Evolutionary conservation across 1,140 invertebrate species (phyloP).

Genomic region (Heliconius himera): DNA sequence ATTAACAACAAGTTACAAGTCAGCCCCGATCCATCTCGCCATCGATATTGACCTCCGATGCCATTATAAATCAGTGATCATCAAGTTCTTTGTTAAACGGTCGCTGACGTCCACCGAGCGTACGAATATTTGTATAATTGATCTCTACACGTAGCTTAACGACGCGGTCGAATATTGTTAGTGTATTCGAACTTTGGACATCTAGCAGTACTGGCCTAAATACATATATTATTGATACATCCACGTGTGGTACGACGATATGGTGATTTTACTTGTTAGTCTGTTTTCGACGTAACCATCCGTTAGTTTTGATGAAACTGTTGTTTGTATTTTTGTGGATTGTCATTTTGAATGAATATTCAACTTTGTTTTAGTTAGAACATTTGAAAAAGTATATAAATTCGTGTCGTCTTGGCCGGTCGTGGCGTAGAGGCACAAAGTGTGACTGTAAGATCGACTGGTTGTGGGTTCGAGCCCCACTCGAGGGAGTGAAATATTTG

Average conservation of each 20-base stretch:
- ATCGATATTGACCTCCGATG: background rate
- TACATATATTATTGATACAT: background rate
- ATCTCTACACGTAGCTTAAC: conserved; percentile 16
- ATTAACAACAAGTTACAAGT: conserved; percentile 16
- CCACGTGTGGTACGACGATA: background rate
- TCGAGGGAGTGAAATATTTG: too few species aligned
- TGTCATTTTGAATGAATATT: too few species aligned
- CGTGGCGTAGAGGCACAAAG: too few species aligned
- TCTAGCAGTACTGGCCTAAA: background rate
- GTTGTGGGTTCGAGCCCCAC: too few species aligned
- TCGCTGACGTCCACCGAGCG: background rate
- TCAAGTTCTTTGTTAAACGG: conserved; percentile 22
- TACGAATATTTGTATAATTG: conserved; percentile 19
- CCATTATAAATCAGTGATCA: conserved; percentile 25
- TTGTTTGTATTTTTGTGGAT: too few species aligned
- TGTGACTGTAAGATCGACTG: too few species aligned
- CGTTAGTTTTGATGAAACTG: too few species aligned
- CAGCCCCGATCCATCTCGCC: background rate
- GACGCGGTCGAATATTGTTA: conserved; percentile 17
- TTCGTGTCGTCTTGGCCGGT: too few species aligned
- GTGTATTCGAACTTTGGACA: conserved; percentile 6
- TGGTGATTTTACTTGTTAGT: background rate
- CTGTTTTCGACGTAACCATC: too few species aligned
- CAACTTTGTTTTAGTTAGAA: too few species aligned
- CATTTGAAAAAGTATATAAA: too few species aligned